Conservation (phyloP, 2,888 invertebrate genomes). For the Drosophila diplacantha region DNA sequence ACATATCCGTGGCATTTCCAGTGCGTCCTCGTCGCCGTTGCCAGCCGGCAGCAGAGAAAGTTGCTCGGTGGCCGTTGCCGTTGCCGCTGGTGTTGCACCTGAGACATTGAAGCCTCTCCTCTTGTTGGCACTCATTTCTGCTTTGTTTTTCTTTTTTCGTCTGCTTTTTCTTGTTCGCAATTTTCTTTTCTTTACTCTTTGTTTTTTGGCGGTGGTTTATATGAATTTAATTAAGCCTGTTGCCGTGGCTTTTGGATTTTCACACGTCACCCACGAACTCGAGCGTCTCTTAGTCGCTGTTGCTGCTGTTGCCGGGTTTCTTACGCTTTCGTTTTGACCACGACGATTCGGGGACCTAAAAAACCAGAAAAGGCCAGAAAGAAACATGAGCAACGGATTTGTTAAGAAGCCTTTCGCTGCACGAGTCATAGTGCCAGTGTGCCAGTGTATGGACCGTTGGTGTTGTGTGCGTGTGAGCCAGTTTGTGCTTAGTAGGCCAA, state of each 20-base stretch:
- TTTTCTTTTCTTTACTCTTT: constrained; percentile 1
- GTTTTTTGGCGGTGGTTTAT: constrained; percentile 20
- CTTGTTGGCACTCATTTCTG: constrained; percentile 38
- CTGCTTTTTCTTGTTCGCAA: constrained; percentile 7
- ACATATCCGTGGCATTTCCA: constrained; percentile 52
- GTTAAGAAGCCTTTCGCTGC: constrained; percentile 39
- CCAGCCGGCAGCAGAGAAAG: constrained; percentile 33
- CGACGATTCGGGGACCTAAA: constrained; percentile 54
- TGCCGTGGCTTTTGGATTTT: constrained; percentile 13
- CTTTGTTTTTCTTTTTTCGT: constrained; percentile 11
- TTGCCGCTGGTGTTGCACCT: constrained; percentile 5
- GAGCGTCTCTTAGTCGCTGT: constrained; percentile 2
- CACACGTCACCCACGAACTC: constrained; percentile 22
- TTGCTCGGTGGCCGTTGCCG: constrained; percentile 7
- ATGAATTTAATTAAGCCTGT: constrained; percentile 20
- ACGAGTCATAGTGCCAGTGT: constrained; percentile 13
- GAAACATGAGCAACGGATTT: constrained; percentile 36
- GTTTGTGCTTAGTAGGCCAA: constrained; percentile 63
- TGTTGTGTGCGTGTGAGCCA: constrained; percentile 30
- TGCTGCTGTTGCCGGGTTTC: constrained; percentile 22
- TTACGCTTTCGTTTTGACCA: constrained; percentile 61
- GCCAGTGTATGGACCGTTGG: constrained; percentile 10
- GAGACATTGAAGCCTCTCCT: constrained; percentile 22
- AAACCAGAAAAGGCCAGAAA: constrained; percentile 47
- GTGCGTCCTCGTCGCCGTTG: constrained; percentile 7